Evolutionary conservation across 2,888 invertebrate species (phyloP).

Genomic region (Drosophila borborema): DNA sequence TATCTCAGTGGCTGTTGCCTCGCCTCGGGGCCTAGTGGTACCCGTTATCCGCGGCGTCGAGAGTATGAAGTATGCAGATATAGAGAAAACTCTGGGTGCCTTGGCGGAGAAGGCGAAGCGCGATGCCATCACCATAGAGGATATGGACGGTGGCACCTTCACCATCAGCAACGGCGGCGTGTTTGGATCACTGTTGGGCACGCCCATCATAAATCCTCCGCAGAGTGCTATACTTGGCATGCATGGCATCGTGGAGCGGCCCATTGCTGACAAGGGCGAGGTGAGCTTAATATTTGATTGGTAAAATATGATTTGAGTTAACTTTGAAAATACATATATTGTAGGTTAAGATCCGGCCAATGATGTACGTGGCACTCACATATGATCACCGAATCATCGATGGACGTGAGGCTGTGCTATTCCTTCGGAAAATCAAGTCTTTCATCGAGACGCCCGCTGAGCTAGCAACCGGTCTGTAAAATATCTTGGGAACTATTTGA

Average conservation of each 20-base stretch:
- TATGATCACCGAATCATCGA: slow-evolving; percentile 99
- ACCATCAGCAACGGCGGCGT: slow-evolving; percentile 99
- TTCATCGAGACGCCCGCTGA: slow-evolving; percentile 98
- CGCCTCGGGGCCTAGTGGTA: slow-evolving; percentile 99
- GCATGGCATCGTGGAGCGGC: slow-evolving; percentile 98
- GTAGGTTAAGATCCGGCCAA: slow-evolving; percentile 97
- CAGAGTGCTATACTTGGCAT: slow-evolving; percentile 99
- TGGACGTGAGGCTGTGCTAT: slow-evolving; percentile 99
- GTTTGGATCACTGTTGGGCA: slow-evolving; percentile 98
- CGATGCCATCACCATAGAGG: slow-evolving; percentile 96
- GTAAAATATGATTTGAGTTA: neutral
- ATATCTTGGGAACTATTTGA: neutral
- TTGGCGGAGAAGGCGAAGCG: slow-evolving; percentile 96
- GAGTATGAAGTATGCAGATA: slow-evolving; percentile 96
- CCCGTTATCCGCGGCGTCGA: slow-evolving; percentile 98
- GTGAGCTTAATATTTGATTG: slow-evolving; percentile 39
- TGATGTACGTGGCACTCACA: slow-evolving; percentile 99
- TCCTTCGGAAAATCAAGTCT: slow-evolving; percentile 97
- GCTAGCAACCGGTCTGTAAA: slow-evolving; percentile 96
- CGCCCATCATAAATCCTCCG: slow-evolving; percentile 99
- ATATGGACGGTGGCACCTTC: slow-evolving; percentile 99
- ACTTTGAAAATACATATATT: neutral
- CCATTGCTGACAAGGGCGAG: slow-evolving; percentile 97
- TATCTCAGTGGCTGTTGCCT: slow-evolving; percentile 98
- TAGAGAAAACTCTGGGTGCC: slow-evolving; percentile 94